phyloP scores from a whole-genome alignment of 2,797 vertebrate genomes.

The Discoglossus pictus region DNA sequence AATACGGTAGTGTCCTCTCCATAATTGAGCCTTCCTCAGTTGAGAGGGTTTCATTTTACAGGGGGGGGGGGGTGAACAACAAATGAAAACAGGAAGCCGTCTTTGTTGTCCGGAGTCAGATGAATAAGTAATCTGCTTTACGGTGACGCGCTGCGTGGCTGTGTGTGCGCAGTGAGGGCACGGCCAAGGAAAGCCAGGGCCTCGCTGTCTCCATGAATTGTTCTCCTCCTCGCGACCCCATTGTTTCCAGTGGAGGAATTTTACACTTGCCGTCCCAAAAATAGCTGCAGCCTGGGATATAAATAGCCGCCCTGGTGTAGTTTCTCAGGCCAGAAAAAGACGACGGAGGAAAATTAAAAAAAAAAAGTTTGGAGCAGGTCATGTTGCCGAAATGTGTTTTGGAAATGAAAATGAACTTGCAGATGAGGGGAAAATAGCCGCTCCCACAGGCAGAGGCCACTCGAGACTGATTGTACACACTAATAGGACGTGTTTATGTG shows the following conservation, averaged over 20 bases:
- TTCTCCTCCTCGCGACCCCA: constrained; percentile 14
- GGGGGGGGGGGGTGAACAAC: neutral
- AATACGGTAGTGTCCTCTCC: too few species aligned
- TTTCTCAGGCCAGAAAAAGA: constrained; percentile 40
- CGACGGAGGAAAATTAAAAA: constrained; percentile 5
- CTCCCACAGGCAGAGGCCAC: too few species aligned
- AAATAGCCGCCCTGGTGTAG: constrained; percentile 34
- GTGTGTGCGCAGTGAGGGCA: constrained; percentile 10
- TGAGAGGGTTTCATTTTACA: neutral
- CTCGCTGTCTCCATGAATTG: constrained; percentile 43
- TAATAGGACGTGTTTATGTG: too few species aligned
- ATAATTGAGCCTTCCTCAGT: too few species aligned
- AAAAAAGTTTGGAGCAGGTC: constrained; percentile 42
- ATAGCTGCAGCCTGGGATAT: constrained; percentile 35
- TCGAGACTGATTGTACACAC: too few species aligned
- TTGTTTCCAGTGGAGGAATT: constrained; percentile 43
- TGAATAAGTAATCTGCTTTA: constrained; percentile 29
- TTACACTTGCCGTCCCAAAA: constrained; percentile 49
- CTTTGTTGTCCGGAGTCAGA: constrained; percentile 35
- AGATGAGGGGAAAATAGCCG: neutral
- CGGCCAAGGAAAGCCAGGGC: constrained; percentile 29
- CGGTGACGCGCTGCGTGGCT: neutral
- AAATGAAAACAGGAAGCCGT: constrained; percentile 35
- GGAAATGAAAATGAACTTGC: constrained; percentile 10
- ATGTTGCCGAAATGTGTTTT: constrained; percentile 42